Base-by-base conservation (phyloP, 2,113 vertebrate species). In the Glaucomys volans region DNA sequence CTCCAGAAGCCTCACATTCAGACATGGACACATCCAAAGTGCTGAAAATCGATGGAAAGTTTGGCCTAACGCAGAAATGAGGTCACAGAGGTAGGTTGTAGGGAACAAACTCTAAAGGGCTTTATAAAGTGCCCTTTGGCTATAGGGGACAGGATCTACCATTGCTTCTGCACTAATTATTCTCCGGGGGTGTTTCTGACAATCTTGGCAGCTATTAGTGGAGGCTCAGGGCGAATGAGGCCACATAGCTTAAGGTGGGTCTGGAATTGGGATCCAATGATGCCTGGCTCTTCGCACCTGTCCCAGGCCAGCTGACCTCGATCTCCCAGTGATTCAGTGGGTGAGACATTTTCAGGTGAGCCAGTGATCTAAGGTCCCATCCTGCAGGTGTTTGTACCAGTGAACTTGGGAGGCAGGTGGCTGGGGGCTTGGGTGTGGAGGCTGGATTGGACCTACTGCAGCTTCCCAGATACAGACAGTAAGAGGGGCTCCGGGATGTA, bases 21-120 rank as follows among this genome's bases (percentile, higher is more conserved):
- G 59, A n/a, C 1, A 3, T 14, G 0, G 12, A 0, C 1, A 0
- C 5, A 10, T 24, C 28, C 69, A 32, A 71, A 67, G 59, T 90
- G 14, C 62, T 74, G 24, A 59, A 59, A 86, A 59, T 26, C 28
- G 26, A 14, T 17, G 44, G 54, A 67, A 79, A 64, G 20, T 74
- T 44, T 85, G 35, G 5, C 35, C 37, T n/a, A 11, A 74, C 28
- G 2, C 66, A 44, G 82, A 87, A 69, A 75, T 47, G 44, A 76
- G 50, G 85, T 59, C 50, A 5, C 4, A 4, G 40, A 62, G 37
- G 57, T 64, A 4, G 13, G 28, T 13, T 8, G 4, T 37, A 47
- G 84, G 22, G 44, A 72, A 47, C 8, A 52, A 26, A 62, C 42
- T 75, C 28, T 30, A 59, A 47, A 24, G 66, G 18, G 26, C 69